Percentiles rank a stretch among this genome's conserved stretches.
These are phyloP conservation scores for Platysternon megacephalum DNA, from an alignment of 2,113 vertebrate species.

Conservation along the genomic window DNA sequence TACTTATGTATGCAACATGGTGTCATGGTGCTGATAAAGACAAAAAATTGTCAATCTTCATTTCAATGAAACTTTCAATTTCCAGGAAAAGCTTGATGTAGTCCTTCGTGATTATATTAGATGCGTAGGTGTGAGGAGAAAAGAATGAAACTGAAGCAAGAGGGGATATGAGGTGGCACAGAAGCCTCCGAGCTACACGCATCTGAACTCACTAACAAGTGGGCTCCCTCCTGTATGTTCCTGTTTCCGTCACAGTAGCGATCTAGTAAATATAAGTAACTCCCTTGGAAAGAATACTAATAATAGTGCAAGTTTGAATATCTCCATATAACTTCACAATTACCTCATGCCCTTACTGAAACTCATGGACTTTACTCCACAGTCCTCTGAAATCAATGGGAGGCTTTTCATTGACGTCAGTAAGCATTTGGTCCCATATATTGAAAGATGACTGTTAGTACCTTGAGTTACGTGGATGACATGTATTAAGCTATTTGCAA, in stretches of 20 bases:
- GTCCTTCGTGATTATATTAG: not conserved
- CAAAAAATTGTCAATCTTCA: not conserved
- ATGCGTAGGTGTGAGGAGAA: not conserved
- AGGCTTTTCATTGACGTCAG: not conserved
- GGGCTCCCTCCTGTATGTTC: not conserved
- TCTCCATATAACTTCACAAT: not conserved
- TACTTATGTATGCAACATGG: not conserved
- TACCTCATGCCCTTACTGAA: not conserved
- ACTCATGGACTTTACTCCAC: not conserved
- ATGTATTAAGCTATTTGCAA: not conserved
- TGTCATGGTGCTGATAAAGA: not conserved
- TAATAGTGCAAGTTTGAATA: not conserved
- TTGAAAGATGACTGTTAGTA: not conserved
- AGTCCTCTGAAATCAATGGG: not conserved
- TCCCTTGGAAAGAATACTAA: not conserved
- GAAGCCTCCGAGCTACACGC: not conserved
- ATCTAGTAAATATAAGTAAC: not conserved
- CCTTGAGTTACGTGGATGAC: not conserved
- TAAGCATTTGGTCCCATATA: not conserved
- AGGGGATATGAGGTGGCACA: not conserved
- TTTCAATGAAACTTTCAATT: not conserved
- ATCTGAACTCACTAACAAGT: not conserved
- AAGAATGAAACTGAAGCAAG: not conserved
- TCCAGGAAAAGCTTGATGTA: not conserved
- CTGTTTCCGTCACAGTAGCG: not conserved